Percentiles rank a stretch among this genome's conserved stretches.
These are phyloP conservation scores for Buathra laborator DNA, from an alignment of 2,888 invertebrate genomes.

Conservation along the genomic window DNA sequence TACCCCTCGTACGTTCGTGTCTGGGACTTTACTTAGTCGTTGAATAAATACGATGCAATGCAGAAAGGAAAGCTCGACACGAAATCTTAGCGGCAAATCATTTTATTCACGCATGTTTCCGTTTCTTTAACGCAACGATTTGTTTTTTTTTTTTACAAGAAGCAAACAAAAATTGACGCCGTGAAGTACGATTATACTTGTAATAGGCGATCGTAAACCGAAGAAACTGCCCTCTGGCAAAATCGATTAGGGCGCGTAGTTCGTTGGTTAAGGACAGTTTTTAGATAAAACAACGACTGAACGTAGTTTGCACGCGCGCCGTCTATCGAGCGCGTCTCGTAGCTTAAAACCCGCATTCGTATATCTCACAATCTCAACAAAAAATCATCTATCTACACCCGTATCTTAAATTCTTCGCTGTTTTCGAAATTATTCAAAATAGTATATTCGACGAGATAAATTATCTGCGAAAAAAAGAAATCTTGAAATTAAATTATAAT, in stretches of 20 bases:
- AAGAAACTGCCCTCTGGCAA: background rate
- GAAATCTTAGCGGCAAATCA: background rate
- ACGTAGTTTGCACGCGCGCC: background rate
- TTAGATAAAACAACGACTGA: background rate
- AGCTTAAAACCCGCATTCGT: background rate
- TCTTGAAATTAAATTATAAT: no score
- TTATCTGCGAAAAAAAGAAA: no score
- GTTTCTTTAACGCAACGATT: background rate
- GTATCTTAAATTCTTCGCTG: no score
- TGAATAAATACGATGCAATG: constrained; percentile 21
- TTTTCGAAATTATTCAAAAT: no score
- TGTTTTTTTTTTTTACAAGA: background rate
- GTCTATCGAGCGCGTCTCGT: background rate
- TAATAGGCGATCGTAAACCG: background rate
- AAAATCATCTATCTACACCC: background rate
- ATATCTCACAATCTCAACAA: background rate
- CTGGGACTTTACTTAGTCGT: constrained; percentile 50
- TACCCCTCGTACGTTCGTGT: background rate
- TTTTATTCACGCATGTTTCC: background rate
- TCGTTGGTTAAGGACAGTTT: background rate
- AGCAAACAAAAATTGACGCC: background rate
- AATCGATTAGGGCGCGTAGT: background rate
- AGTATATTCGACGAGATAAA: no score
- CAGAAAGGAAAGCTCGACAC: background rate
- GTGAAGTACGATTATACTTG: background rate